phyloP scores from a whole-genome alignment of 2,113 vertebrate species.

The Phycodurus eques region DNA sequence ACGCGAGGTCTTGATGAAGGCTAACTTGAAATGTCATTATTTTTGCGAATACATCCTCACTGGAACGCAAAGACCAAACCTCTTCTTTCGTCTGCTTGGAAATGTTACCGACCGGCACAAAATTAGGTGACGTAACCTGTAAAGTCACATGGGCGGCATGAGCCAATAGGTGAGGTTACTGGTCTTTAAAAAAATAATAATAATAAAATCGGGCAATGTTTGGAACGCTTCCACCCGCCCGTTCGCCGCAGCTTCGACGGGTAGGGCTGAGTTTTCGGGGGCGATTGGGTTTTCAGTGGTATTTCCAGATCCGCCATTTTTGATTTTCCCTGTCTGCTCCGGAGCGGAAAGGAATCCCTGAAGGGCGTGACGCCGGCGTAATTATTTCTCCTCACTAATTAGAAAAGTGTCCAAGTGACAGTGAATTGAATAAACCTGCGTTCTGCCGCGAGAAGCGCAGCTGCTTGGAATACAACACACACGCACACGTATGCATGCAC shows the following conservation, averaged over 20 bases:
- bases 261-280: background rate
- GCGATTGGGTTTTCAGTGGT: background rate
- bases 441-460: background rate
- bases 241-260: background rate
- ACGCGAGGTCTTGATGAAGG: no score
- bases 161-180: background rate
- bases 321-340: background rate
- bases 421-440: conserved; percentile 8
- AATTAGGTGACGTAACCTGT: background rate
- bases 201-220: background rate
- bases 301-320: background rate
- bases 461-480: background rate
- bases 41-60: background rate
- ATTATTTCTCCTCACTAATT: conserved; percentile 12
- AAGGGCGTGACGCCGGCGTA: background rate
- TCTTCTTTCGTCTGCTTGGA: background rate
- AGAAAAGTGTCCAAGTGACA: conserved; percentile 4
- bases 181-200: background rate
- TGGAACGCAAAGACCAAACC: no score
- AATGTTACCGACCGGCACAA: background rate
- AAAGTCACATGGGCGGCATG: background rate
- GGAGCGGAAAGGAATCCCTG: background rate
- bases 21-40: background rate
- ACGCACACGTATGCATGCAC: background rate
- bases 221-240: background rate